A percentile compares a stretch with the other conserved stretches of the same genome.
Evolutionary conservation across 1,140 invertebrate species (phyloP).

Genomic region (Bombus sibiricus): DNA sequence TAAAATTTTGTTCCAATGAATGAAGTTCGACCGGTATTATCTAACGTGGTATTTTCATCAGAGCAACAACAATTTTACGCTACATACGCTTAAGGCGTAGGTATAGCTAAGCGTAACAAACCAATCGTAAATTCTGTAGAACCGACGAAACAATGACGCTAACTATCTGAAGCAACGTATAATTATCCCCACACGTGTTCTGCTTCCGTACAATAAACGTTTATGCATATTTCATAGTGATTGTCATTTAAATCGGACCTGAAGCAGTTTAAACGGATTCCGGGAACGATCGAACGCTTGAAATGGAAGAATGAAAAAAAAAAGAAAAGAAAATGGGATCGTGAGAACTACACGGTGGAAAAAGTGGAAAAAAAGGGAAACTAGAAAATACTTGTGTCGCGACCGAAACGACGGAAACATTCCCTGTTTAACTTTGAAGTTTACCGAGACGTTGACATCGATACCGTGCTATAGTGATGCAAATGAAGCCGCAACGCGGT

Average conservation of each 20-base stretch:
- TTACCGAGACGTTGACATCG: constrained; percentile 64
- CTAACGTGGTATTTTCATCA: too few relatives aligned
- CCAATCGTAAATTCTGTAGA: neutral
- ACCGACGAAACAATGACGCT: neutral
- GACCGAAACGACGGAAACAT: constrained; percentile 32
- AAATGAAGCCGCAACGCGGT: constrained; percentile 53
- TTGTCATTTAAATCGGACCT: constrained; percentile 44
- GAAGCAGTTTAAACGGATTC: neutral
- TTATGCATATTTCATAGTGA: constrained; percentile 32
- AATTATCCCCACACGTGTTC: constrained; percentile 13
- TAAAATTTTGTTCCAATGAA: too few relatives aligned
- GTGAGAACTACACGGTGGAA: constrained; percentile 19
- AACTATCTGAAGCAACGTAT: neutral
- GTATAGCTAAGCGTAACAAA: neutral
- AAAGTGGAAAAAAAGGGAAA: neutral
- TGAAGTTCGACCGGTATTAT: too few relatives aligned
- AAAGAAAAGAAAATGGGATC: neutral
- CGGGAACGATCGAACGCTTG: neutral
- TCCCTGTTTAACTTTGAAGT: constrained; percentile 59
- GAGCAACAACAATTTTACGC: too few relatives aligned
- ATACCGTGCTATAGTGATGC: constrained; percentile 57
- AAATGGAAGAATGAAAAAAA: too few relatives aligned
- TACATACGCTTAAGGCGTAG: neutral
- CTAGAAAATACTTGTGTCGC: constrained; percentile 18
- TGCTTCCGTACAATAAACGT: neutral